Evolutionary conservation across 2,888 invertebrate genomes (phyloP).

Genomic region (Cosmopolites sordidus): DNA sequence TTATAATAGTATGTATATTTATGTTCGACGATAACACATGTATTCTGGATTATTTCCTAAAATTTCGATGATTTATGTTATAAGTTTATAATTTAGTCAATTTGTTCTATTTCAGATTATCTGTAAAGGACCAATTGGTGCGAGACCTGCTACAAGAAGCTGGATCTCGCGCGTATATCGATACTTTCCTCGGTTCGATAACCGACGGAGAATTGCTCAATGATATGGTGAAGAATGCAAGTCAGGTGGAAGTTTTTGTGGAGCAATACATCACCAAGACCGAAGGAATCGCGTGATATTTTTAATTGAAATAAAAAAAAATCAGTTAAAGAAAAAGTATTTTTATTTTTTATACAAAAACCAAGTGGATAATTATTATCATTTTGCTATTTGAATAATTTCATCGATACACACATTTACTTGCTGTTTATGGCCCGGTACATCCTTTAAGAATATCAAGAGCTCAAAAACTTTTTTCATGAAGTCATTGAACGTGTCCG

Average conservation of each 20-base stretch:
- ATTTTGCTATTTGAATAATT: too few relatives aligned
- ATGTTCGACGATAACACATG: too few relatives aligned
- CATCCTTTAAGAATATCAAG: conserved; percentile 36
- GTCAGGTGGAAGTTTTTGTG: conserved; percentile 35
- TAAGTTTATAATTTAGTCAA: too few relatives aligned
- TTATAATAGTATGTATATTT: too few relatives aligned
- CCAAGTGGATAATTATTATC: too few relatives aligned
- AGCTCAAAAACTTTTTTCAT: conserved; percentile 32
- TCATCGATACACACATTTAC: too few relatives aligned
- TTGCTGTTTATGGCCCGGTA: conserved; percentile 20
- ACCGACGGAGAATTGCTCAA: conserved; percentile 30
- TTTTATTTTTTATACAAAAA: too few relatives aligned
- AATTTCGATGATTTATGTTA: too few relatives aligned
- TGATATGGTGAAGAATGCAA: conserved; percentile 31
- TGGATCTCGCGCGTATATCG: conserved; percentile 32
- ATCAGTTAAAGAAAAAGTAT: too few relatives aligned
- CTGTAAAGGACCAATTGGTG: conserved; percentile 36
- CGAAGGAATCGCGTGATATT: too few relatives aligned
- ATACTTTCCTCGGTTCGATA: conserved; percentile 30
- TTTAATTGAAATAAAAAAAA: too few relatives aligned
- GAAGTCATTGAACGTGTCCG: conserved; percentile 31
- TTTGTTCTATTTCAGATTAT: conserved; percentile 34
- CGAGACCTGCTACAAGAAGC: conserved; percentile 32
- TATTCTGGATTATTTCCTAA: too few relatives aligned
- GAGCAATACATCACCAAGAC: conserved; percentile 31